These are phyloP conservation scores for Fratercula arctica DNA, from an alignment of 2,797 vertebrate genomes.

Conservation along the genomic window DNA sequence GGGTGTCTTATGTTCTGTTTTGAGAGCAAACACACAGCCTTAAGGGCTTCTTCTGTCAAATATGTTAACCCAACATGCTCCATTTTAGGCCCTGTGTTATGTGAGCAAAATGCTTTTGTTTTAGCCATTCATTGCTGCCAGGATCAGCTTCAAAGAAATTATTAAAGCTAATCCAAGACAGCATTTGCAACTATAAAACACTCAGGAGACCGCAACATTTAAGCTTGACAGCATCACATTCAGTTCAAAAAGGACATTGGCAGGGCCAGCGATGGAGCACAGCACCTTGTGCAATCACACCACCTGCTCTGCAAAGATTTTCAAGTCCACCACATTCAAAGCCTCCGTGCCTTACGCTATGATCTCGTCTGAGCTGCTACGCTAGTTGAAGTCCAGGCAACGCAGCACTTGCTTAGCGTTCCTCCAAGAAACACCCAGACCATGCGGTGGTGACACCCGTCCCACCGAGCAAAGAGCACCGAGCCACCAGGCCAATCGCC, in stretches of 20 bases:
- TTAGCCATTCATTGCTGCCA: neutral
- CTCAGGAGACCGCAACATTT: neutral
- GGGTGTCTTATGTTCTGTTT: conserved; percentile 50
- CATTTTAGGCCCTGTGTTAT: neutral
- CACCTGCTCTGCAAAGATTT: neutral
- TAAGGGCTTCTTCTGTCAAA: conserved; percentile 51
- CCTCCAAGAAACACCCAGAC: neutral
- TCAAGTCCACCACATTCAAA: neutral
- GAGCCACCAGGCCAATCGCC: neutral
- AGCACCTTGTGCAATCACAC: neutral
- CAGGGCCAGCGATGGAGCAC: neutral
- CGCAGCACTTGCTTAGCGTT: neutral
- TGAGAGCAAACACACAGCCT: conserved; percentile 61
- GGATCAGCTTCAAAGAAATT: conserved; percentile 51
- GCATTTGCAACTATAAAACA: neutral
- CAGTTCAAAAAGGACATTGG: neutral
- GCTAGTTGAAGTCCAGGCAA: neutral
- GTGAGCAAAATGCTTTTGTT: conserved; percentile 29
- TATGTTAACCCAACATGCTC: neutral
- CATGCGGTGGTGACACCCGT: neutral
- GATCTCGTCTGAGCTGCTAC: neutral
- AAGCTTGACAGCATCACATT: neutral
- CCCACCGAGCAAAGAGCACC: neutral
- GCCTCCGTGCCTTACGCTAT: neutral
- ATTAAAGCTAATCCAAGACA: conserved; percentile 45